Evolutionary conservation across 2,888 invertebrate genomes (phyloP).

Genomic region (Leptinotarsa tumamoca): DNA sequence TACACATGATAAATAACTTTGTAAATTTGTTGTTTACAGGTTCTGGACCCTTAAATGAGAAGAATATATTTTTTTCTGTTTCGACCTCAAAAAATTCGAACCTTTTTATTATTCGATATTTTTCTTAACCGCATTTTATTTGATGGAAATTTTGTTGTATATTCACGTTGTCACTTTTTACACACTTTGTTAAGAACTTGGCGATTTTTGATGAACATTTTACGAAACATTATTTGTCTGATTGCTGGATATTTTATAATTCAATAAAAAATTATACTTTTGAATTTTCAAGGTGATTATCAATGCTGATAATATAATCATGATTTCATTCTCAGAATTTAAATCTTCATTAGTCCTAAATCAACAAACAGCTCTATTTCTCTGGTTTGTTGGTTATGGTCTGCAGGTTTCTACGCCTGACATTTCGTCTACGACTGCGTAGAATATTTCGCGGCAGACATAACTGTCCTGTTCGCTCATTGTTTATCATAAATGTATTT

Average conservation of each 20-base stretch:
- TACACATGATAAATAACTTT: not conserved
- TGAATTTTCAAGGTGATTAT: conserved; percentile 19
- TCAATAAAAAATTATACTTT: conserved; percentile 20
- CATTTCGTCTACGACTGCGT: too few species aligned
- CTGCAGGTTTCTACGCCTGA: too few species aligned
- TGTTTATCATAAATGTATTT: too few species aligned
- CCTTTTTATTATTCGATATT: conserved; percentile 22
- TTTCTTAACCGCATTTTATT: conserved; percentile 9
- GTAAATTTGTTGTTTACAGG: conserved; percentile 12
- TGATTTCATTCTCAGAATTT: not conserved
- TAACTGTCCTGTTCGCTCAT: too few species aligned
- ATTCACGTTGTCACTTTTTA: conserved; percentile 17
- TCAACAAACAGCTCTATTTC: too few species aligned
- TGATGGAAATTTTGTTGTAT: conserved; percentile 17
- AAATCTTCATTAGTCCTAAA: too few species aligned
- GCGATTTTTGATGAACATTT: conserved; percentile 16
- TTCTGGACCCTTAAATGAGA: conserved; percentile 23
- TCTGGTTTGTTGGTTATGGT: too few species aligned
- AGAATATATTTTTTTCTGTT: conserved; percentile 14
- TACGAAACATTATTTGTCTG: conserved; percentile 13
- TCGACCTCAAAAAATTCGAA: conserved; percentile 9
- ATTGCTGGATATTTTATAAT: conserved; percentile 18
- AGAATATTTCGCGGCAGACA: too few species aligned
- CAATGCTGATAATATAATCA: not conserved
- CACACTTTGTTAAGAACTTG: conserved; percentile 19